Base-by-base conservation (phyloP, 1,140 invertebrate species). In the Panagrolaimus sp. region DNA sequence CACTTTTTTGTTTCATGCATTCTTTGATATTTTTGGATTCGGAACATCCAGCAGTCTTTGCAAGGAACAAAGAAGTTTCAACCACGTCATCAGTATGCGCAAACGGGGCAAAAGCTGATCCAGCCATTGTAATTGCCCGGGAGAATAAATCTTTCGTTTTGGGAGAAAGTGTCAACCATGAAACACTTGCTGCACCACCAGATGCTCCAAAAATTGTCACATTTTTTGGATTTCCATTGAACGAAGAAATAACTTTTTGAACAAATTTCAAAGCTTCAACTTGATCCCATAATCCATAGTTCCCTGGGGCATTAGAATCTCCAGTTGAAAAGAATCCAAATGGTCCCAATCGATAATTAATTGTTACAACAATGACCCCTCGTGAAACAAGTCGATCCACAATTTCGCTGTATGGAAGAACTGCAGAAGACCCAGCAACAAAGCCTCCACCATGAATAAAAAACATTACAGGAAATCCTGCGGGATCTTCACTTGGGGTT, bases 121-220 rank as follows among this genome's bases (percentile, higher is more conserved):
- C 52, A 2, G 15, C 21, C 52, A 58, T 58, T 21, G 21, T 58
- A 28, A 58, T 58, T 21, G 52, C 52, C 1, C 28, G 21, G 8
- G 52, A 58, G 5, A 58, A 58, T 28, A 58, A 28, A 28, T 12
- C 21, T 58, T 58, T 28, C 0, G 52, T 6, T 21, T n/a, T n/a
- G 1, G 52, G 52, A n/a, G 14, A 28, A 65, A 93, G 86, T 65
- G 93, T 86, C 78, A 91, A 91, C 3, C 91, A 85, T 47, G 81
- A 83, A 0, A 92, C 91, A 26, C 91, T 91, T 17, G 90, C 90
- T 5, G 90, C 91, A 0, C 92, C 92, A 1, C 91, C 91, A 63
- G 52, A 67, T 48, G 77, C 64, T 9, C 86, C 86, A 70, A 86
- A 84, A 21, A 86, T 69, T 12, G 86, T 87, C 4, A 87, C 68